A percentile compares a stretch with the other conserved stretches of the same genome.
Conservation (phyloP, 1,140 invertebrate species). For the Paraescarpia echinospica region DNA sequence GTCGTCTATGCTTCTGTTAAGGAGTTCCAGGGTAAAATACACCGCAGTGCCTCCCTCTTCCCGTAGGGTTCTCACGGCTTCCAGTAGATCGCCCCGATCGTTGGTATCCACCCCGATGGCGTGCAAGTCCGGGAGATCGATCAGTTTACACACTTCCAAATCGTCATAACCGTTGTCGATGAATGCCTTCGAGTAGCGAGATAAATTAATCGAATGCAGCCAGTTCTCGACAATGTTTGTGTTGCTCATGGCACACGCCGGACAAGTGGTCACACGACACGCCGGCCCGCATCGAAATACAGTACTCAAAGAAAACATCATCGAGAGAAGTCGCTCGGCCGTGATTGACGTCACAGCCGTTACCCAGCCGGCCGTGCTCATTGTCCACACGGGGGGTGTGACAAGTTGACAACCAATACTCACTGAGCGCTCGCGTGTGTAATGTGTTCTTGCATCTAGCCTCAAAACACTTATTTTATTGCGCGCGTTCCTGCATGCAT, state of each 20-base stretch:
- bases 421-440: neutral
- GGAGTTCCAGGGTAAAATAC: constrained; percentile 80
- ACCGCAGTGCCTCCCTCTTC: constrained; percentile 70
- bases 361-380: neutral
- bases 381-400: neutral
- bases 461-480: too few relatives aligned
- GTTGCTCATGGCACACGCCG: neutral
- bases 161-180: constrained; percentile 96
- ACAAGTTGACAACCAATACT: neutral
- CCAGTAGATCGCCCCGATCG: constrained; percentile 72
- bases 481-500: too few relatives aligned
- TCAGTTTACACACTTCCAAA: constrained; percentile 93
- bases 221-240: constrained; percentile 76
- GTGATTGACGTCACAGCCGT: neutral
- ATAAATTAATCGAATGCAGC: constrained; percentile 84
- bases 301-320: neutral
- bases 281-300: neutral
- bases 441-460: too few relatives aligned
- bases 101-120: constrained; percentile 89
- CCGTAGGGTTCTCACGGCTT: constrained; percentile 80
- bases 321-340: neutral
- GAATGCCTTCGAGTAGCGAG: constrained; percentile 89
- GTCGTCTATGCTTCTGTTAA: neutral
- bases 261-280: neutral
- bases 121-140: constrained; percentile 90